phyloP scores from a whole-genome alignment of 2,797 vertebrate genomes.

The Enteromius argenteus region DNA sequence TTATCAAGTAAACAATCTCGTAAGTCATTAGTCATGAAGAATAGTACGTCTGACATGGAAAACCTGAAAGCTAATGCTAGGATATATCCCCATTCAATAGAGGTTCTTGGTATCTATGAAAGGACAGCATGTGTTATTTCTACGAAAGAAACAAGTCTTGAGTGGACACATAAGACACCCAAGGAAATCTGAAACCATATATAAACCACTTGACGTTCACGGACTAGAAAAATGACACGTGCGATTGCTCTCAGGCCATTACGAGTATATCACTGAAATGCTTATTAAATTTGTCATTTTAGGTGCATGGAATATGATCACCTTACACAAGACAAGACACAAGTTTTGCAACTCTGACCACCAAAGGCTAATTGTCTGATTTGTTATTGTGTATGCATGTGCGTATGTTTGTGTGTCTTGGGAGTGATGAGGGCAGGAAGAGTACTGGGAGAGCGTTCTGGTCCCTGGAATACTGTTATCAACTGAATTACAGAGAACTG shows the following conservation, averaged over 20 bases:
- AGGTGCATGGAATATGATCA: background rate
- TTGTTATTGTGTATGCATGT: slow-evolving; percentile 2
- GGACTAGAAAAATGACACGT: background rate
- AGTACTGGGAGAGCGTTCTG: slow-evolving; percentile 40
- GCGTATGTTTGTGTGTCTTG: background rate
- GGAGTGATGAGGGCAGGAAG: slow-evolving; percentile 16
- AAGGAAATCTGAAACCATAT: slow-evolving; percentile 32
- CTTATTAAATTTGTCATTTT: background rate
- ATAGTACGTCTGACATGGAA: background rate
- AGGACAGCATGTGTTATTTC: background rate
- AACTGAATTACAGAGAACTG: slow-evolving; percentile 52
- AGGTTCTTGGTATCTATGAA: background rate
- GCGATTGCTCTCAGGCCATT: background rate
- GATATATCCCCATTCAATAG: background rate
- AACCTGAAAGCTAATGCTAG: slow-evolving; percentile 15
- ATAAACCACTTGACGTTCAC: background rate
- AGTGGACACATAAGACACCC: slow-evolving; percentile 19
- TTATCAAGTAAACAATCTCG: background rate
- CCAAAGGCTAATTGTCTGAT: background rate
- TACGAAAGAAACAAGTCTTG: slow-evolving; percentile 29
- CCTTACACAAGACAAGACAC: background rate
- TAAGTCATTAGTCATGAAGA: slow-evolving; percentile 13
- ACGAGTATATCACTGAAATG: slow-evolving; percentile 5
- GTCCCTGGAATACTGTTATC: slow-evolving; percentile 58
- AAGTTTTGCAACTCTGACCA: slow-evolving; percentile 19